Percentiles rank a stretch among this genome's conserved stretches.
These are phyloP conservation scores for Rallus limicola DNA, from an alignment of 2,113 vertebrate genomes.

Conservation along the genomic window DNA sequence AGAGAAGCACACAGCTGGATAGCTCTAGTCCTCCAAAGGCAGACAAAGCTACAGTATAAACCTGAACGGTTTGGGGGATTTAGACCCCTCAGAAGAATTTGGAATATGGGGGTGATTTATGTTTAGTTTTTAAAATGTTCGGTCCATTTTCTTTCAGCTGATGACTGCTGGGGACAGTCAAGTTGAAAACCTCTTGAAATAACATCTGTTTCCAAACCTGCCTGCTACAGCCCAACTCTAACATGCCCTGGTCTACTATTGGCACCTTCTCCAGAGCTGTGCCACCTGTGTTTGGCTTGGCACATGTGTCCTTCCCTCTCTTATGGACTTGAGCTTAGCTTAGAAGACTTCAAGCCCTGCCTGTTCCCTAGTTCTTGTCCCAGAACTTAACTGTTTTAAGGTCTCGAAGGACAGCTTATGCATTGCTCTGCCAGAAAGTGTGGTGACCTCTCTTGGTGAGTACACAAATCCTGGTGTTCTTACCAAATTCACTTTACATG, in stretches of 20 bases:
- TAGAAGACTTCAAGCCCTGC: background rate
- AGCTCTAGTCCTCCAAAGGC: background rate
- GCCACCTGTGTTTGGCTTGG: constrained; percentile 32
- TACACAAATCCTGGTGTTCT: background rate
- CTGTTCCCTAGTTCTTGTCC: background rate
- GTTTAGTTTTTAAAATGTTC: background rate
- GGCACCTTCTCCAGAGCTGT: background rate
- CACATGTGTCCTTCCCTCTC: background rate
- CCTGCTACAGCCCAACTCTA: background rate
- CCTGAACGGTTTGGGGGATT: background rate
- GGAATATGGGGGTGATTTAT: background rate
- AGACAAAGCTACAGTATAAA: background rate
- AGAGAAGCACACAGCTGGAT: background rate
- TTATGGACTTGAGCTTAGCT: background rate
- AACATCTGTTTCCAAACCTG: constrained; percentile 1
- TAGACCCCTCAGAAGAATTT: background rate
- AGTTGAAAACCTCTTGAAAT: constrained; percentile 35
- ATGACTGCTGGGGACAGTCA: background rate
- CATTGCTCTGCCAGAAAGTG: fast-evolving
- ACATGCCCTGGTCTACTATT: background rate
- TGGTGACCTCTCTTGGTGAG: background rate
- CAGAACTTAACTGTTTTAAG: background rate
- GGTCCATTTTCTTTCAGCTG: background rate
- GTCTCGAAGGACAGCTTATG: background rate
- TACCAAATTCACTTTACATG: background rate